Percentiles rank a stretch among this genome's conserved stretches.
These are phyloP conservation scores for Aphodius granarius DNA, from an alignment of 2,888 invertebrate species.

Conservation along the genomic window DNA sequence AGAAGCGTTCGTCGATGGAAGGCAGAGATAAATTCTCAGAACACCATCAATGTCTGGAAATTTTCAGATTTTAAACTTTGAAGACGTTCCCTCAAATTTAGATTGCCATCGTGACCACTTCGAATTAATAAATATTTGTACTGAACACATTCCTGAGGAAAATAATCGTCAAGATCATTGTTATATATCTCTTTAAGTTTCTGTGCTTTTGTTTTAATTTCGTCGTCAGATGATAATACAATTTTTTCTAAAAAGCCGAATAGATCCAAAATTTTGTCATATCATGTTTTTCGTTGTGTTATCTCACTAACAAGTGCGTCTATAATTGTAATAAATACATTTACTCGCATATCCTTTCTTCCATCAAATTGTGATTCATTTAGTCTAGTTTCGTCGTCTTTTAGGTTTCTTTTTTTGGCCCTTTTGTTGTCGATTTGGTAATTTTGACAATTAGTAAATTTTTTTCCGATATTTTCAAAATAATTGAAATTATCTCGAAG, in stretches of 20 bases:
- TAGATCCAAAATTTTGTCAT: not conserved
- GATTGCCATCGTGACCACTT: not conserved
- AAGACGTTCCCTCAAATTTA: not conserved
- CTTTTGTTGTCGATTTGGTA: not conserved
- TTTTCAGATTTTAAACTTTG: not conserved
- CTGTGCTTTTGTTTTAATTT: not conserved
- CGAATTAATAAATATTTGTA: not conserved
- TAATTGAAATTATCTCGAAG: not conserved
- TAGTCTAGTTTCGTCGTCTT: not conserved
- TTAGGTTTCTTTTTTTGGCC: not conserved
- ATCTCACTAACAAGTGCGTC: not conserved
- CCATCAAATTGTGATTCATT: not conserved
- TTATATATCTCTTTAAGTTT: not conserved
- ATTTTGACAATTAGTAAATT: not conserved
- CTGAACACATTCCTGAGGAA: not conserved
- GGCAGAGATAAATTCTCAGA: not conserved
- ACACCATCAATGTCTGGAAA: not conserved
- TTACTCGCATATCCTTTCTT: not conserved
- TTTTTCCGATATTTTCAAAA: not conserved
- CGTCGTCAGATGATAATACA: not conserved
- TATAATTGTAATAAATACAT: not conserved
- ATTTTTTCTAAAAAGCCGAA: not conserved
- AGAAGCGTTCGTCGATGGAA: not conserved
- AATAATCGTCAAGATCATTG: not conserved
- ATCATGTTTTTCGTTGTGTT: not conserved